A percentile compares a stretch with the other conserved stretches of the same genome.
These are phyloP conservation scores for Lasioglossum albipes DNA, from an alignment of 1,140 invertebrate genomes.

Conservation along the genomic window DNA sequence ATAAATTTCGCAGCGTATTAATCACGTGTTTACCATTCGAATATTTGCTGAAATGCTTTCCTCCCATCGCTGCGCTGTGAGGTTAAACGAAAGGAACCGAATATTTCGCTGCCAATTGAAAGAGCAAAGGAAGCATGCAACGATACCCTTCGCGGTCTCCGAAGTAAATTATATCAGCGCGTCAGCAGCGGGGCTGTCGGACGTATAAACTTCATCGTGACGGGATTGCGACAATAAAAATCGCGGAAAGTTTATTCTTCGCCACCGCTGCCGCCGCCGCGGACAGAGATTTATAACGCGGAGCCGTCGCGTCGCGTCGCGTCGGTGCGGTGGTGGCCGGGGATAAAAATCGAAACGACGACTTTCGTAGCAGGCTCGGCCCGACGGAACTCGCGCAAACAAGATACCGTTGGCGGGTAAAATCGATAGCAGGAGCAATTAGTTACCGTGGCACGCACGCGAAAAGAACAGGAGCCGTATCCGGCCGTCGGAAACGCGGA, in stretches of 20 bases:
- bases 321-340: neutral
- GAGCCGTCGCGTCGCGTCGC: too few species aligned
- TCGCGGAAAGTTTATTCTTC: constrained; percentile 6
- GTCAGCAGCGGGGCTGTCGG: neutral
- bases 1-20: too few species aligned
- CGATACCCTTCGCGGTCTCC: neutral
- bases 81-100: too few species aligned
- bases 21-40: too few species aligned
- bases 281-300: constrained; percentile 29
- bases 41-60: too few species aligned
- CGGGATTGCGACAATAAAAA: constrained; percentile 18
- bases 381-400: constrained; percentile 42
- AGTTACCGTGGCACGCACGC: constrained; percentile 59
- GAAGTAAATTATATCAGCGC: neutral
- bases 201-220: constrained; percentile 8
- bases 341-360: constrained; percentile 31
- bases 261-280: neutral
- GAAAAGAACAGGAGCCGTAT: constrained; percentile 48
- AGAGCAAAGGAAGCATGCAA: neutral
- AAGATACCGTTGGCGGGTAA: constrained; percentile 48
- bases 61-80: too few species aligned
- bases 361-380: constrained; percentile 14
- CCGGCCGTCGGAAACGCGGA: constrained; percentile 58
- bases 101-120: neutral
- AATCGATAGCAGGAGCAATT: constrained; percentile 58